Base-by-base conservation (phyloP, 2,888 invertebrate species). In the Dascillus cervinus region DNA sequence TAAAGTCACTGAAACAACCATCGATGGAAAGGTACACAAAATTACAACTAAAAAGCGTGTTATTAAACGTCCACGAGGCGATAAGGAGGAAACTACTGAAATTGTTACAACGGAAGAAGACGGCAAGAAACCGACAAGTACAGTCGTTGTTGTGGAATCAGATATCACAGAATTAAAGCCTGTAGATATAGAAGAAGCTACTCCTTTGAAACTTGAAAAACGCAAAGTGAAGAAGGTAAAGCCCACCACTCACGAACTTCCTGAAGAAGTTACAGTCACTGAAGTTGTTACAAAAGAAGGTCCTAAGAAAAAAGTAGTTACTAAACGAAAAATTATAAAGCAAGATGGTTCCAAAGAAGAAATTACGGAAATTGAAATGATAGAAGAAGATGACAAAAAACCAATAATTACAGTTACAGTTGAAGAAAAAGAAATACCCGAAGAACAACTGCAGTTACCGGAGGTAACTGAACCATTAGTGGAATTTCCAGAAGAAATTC, bases 171-270 rank as follows among this genome's bases (percentile, higher is more conserved):
- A 39, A 40, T 55, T 58, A 2, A 13, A 11, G 11, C 46, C 22
- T 26, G 39, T 37, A 33, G 49, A 60, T 26, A n/a, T n/a, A n/a
- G 20, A 42, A 6, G 43, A 44, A 8, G 34, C 34, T n/a, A 40
- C 43, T 29, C 12, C 39, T 37, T 17, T 17, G 17, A 17, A 17
- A 17, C 4, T 32, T 34, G 6, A 43, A 29, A 31, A 1, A 19
- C 39, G 53, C 46, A 48, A 47, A 37, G 25, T 43, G 42, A 19
- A 47, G 40, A 29, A 55, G 43, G 35, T 60, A 44, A 65, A 61
- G 46, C 53, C 51, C 13, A 9, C 63, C 2, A 63, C 69, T 1
- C 71, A 65, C 42, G 66, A 53, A 38, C 45, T 47, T 5, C 62
- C 66, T 13, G 61, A 65, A 49, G 49, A 28, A 11, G 41, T 50